Conservation (phyloP, 2,113 vertebrate genomes). For the Malaclemys terrapin region DNA sequence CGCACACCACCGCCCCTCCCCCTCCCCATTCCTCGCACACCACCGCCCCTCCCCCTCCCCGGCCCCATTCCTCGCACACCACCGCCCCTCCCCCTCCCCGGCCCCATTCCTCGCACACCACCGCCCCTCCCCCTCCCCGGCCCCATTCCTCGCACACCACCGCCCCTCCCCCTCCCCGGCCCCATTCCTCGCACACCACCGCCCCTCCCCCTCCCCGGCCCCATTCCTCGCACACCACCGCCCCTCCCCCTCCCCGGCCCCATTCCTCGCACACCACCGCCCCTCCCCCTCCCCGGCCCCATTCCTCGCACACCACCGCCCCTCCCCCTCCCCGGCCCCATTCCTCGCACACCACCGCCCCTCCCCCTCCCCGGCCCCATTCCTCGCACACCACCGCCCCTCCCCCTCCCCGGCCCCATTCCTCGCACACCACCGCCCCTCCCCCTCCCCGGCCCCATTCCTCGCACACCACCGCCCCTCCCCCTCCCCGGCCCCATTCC, state of each 20-base stretch:
- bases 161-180: too few relatives aligned
- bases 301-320: too few relatives aligned
- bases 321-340: too few relatives aligned
- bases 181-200: too few relatives aligned
- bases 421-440: too few relatives aligned
- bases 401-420: not conserved
- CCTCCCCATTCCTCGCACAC: not conserved
- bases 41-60: not conserved
- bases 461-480: not conserved
- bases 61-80: not conserved
- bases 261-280: not conserved
- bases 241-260: not conserved
- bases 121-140: not conserved
- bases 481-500: too few relatives aligned
- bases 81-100: too few relatives aligned
- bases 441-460: not conserved
- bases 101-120: too few relatives aligned
- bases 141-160: too few relatives aligned
- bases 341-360: too few relatives aligned
- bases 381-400: not conserved
- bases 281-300: not conserved
- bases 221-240: not conserved
- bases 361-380: not conserved
- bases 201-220: not conserved
- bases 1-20: not conserved